A percentile compares a stretch with the other conserved stretches of the same genome.
phyloP scores from a whole-genome alignment of 2,888 invertebrate species.

The Pomacea canaliculata region DNA sequence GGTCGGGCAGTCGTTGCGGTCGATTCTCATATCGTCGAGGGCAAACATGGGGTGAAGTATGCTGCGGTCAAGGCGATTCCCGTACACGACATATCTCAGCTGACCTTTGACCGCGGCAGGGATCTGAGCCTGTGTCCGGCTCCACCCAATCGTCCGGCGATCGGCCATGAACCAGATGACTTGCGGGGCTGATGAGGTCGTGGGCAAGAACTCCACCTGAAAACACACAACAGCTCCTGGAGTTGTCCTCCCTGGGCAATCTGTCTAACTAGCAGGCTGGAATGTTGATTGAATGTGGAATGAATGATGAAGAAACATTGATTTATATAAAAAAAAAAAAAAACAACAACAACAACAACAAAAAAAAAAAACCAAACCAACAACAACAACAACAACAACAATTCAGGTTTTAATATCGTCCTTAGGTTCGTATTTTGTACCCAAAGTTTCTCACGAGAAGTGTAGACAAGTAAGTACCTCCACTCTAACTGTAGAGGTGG shows the following conservation, averaged over 20 bases:
- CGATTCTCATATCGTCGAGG: constrained; percentile 52
- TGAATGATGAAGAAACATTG: too few species aligned
- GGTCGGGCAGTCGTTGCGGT: constrained; percentile 42
- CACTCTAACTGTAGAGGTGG: constrained; percentile 45
- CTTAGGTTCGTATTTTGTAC: too few species aligned
- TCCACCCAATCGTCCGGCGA: constrained; percentile 43
- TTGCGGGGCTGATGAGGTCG: not conserved
- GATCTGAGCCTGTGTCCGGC: constrained; percentile 45
- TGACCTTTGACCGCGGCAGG: constrained; percentile 28
- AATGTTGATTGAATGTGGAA: too few species aligned
- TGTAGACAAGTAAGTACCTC: constrained; percentile 32
- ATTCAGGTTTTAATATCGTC: too few species aligned
- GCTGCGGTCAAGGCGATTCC: constrained; percentile 27
- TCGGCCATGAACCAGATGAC: constrained; percentile 22
- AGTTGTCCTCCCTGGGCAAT: too few species aligned
- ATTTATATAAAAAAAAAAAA: too few species aligned
- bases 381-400: too few species aligned
- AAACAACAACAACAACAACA: too few species aligned
- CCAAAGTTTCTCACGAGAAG: too few species aligned
- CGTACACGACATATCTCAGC: constrained; percentile 45
- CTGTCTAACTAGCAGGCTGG: too few species aligned
- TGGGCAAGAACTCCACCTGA: constrained; percentile 26
- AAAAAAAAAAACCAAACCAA: too few species aligned
- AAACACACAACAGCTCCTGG: too few species aligned
- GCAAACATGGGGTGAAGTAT: constrained; percentile 41